These are phyloP conservation scores for Maccullochella peelii DNA, from an alignment of 2,113 vertebrate species.

Conservation along the genomic window DNA sequence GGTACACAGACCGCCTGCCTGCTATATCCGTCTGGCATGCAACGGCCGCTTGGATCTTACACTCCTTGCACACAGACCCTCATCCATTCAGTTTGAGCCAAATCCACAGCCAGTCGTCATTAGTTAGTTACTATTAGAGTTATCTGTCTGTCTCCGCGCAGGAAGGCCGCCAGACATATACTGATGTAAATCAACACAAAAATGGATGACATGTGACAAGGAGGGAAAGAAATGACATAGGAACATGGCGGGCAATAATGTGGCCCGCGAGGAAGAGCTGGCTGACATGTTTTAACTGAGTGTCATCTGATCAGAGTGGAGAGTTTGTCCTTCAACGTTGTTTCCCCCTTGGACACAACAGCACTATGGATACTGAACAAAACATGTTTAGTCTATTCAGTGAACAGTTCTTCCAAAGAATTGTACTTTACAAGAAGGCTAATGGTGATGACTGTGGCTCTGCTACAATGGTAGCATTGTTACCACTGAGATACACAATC, in stretches of 20 bases:
- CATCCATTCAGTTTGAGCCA: conserved; percentile 54
- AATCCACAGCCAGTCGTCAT: conserved; percentile 45
- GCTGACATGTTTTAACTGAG: conserved; percentile 56
- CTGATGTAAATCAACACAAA: conserved; percentile 59
- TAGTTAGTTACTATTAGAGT: conserved; percentile 54
- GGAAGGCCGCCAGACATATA: conserved; percentile 43
- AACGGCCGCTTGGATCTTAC: conserved; percentile 37
- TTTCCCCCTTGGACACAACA: conserved; percentile 23
- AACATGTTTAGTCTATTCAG: conserved; percentile 14
- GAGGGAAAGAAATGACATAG: conserved; percentile 23
- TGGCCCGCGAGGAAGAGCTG: conserved; percentile 34
- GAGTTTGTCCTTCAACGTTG: conserved; percentile 61
- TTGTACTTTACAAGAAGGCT: neutral
- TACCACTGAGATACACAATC: neutral
- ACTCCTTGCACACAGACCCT: conserved; percentile 36
- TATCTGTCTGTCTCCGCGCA: conserved; percentile 13
- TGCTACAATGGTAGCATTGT: neutral
- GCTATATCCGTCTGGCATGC: conserved; percentile 53
- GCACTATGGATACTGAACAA: conserved; percentile 5
- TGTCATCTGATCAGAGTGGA: conserved; percentile 55
- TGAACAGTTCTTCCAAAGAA: conserved; percentile 5
- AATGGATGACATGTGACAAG: conserved; percentile 41
- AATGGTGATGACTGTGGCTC: neutral
- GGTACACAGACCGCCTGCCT: conserved; percentile 38
- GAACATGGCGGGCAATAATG: conserved; percentile 25